Evolutionary conservation across 2,888 invertebrate species (phyloP), one percentile per base, ranked within the genome.

Genomic region (Athrips mouffetella): DNA sequence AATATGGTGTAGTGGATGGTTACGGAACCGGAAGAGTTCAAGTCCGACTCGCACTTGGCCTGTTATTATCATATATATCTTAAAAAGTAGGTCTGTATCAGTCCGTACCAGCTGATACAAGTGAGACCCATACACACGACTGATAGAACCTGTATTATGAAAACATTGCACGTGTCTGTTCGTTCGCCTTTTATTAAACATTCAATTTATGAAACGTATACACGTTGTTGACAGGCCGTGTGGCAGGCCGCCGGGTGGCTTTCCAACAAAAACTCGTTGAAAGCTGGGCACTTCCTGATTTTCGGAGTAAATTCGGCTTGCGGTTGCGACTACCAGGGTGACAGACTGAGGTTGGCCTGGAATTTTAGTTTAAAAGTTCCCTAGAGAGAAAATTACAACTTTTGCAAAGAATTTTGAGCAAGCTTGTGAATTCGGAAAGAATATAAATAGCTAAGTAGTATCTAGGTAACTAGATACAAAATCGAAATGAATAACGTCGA

Each of bases 221-320:
- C 23, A 18, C 41, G 42, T 30, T 49, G 51, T 42, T 60, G 60
- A 65, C 65, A 64, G 66, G 45, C 46, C 60, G 55, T 67, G 76
- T 55, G 72, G 73, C 47, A 56, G 63, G 62, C 68, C 71, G 66
- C 70, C 67, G 66, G 67, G 62, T 57, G n/a, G n/a, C 64, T 52
- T 40, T 51, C 62, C 67, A 44, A 66, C 70, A 73, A 76, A 70
- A 74, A 71, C 67, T 64, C 60, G 47, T 54, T 55, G 51, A 62
- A 67, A 60, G 56, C 63, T 58, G 54, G 59, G 63, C n/a, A n/a
- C 57, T 68, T 68, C 67, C 69, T 67, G 66, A 73, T 74, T 72
- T 60, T 46, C 60, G 55, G 58, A 67, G 64, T 59, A 55, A 65
- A 66, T 68, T 65, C 53, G 64, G 67, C 55, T 64, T 75, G 80